Evolutionary conservation across 2,797 vertebrate genomes (phyloP).

Genomic region (Crocodylus rhombifer): DNA sequence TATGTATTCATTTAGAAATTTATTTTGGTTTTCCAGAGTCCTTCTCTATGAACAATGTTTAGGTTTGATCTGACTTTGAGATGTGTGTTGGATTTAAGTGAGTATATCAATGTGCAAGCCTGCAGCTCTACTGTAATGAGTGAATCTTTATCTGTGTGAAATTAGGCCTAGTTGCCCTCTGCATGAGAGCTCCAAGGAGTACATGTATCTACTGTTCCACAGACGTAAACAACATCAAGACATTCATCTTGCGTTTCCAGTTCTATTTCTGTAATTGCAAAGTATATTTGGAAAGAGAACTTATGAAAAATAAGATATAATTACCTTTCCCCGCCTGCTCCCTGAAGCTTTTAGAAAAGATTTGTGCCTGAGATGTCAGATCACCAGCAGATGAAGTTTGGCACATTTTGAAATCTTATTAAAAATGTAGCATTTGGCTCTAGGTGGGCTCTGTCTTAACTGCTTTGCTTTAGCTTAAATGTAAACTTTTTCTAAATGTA

Average conservation of each 20-base stretch:
- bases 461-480: background rate
- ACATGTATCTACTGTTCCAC: constrained; percentile 33
- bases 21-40: background rate
- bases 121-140: background rate
- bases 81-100: background rate
- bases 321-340: background rate
- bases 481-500: background rate
- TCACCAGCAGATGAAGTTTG: background rate
- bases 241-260: background rate
- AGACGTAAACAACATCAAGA: constrained; percentile 20
- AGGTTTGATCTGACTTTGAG: no score
- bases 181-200: background rate
- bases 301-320: constrained; percentile 33
- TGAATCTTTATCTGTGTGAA: background rate
- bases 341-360: background rate
- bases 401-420: constrained; percentile 22
- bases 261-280: constrained; percentile 9
- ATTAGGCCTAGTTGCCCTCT: background rate
- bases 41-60: constrained; percentile 30
- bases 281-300: constrained; percentile 26
- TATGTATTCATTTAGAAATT: background rate
- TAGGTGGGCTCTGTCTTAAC: no score
- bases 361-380: background rate
- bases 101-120: constrained; percentile 13
- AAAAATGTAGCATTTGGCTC: background rate